These are phyloP conservation scores for Malurus leucopterus DNA, from an alignment of 2,797 vertebrate genomes.

Conservation along the genomic window DNA sequence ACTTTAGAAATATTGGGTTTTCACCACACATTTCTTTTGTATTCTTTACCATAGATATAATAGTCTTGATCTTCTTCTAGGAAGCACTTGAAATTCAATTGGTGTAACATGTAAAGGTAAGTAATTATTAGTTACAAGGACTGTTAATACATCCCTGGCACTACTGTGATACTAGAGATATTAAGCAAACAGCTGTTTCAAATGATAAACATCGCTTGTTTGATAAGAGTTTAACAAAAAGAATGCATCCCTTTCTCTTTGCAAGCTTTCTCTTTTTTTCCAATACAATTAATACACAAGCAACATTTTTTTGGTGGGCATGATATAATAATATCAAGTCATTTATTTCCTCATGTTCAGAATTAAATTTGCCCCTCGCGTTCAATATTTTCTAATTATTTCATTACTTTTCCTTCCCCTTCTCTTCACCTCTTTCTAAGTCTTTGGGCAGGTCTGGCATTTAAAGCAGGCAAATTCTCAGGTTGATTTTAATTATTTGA, in stretches of 20 bases:
- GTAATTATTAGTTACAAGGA: background rate
- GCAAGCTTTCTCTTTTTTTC: background rate
- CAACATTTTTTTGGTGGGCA: background rate
- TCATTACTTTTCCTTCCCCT: background rate
- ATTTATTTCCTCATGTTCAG: background rate
- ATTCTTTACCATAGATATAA: background rate
- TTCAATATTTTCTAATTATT: background rate
- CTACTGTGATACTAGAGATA: background rate
- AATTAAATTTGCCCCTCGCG: background rate
- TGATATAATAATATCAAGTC: too few relatives aligned
- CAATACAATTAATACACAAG: rapidly evolving
- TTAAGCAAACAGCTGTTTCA: background rate
- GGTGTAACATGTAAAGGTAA: background rate
- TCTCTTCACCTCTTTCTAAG: background rate
- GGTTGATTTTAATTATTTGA: background rate
- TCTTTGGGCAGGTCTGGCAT: background rate
- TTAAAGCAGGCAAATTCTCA: background rate
- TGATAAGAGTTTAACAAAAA: background rate
- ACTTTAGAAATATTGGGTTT: background rate
- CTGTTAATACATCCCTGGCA: background rate
- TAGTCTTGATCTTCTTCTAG: background rate
- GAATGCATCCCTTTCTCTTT: background rate
- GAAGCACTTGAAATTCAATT: background rate
- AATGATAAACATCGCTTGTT: background rate
- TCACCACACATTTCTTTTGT: background rate